Evolutionary conservation across 2,797 vertebrate species (phyloP).

Genomic region (Valencia hispanica): DNA sequence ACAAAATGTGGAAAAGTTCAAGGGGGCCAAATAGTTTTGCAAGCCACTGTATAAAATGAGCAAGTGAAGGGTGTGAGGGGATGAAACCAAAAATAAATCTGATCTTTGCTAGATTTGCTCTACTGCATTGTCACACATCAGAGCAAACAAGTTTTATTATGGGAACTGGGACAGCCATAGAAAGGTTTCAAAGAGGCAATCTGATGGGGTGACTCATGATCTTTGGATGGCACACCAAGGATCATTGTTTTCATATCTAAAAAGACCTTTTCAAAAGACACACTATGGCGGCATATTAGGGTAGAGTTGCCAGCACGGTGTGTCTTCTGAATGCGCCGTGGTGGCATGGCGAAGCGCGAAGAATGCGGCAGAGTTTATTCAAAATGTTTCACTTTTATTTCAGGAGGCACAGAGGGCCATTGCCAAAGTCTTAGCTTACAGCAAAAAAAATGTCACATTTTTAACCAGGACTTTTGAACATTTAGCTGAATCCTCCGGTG

Average conservation of each 20-base stretch:
- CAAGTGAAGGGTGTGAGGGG: constrained; percentile 18
- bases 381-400: neutral
- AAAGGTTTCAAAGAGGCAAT: neutral
- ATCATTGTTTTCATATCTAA: too few relatives aligned
- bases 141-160: neutral
- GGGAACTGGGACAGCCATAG: neutral
- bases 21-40: too few relatives aligned
- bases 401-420: neutral
- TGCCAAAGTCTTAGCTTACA: neutral
- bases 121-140: neutral
- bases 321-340: too few relatives aligned
- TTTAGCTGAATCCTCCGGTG: constrained; percentile 4
- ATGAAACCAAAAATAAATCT: constrained; percentile 25
- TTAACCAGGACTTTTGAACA: neutral
- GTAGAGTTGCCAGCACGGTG: too few relatives aligned
- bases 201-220: neutral
- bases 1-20: too few relatives aligned
- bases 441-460: neutral
- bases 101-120: neutral
- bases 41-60: too few relatives aligned
- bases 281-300: too few relatives aligned
- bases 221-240: too few relatives aligned
- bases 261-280: too few relatives aligned
- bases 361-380: too few relatives aligned
- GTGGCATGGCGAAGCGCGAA: too few relatives aligned